These are phyloP conservation scores for Bujurquina vittata DNA, from an alignment of 2,113 vertebrate species.

Conservation along the genomic window DNA sequence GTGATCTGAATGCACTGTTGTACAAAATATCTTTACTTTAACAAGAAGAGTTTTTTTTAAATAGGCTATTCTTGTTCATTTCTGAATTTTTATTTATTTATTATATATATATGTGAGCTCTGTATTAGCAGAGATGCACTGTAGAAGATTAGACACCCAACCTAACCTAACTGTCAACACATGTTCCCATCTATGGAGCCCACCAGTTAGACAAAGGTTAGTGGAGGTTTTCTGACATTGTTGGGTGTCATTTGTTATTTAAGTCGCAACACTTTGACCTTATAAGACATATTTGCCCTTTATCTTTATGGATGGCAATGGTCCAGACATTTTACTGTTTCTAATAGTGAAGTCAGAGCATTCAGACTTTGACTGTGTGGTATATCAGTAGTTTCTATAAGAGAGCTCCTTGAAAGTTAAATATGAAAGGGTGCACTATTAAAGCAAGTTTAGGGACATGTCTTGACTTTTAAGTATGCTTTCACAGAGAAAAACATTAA, in stretches of 20 bases:
- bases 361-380: neutral
- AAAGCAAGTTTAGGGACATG: neutral
- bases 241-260: conserved; percentile 21
- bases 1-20: no score
- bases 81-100: no score
- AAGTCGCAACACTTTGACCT: conserved; percentile 25
- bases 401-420: no score
- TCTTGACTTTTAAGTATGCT: neutral
- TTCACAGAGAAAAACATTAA: neutral
- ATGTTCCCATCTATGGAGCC: conserved; percentile 7
- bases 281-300: conserved; percentile 40
- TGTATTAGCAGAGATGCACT: neutral
- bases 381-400: neutral
- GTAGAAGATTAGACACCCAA: neutral
- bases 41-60: no score
- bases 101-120: no score
- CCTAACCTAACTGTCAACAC: conserved; percentile 6
- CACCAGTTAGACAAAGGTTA: conserved; percentile 52
- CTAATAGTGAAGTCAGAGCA: neutral
- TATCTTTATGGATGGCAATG: conserved; percentile 12
- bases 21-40: no score
- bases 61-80: no score
- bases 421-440: neutral
- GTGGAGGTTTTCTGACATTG: conserved; percentile 24
- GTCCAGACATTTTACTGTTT: conserved; percentile 38